Base-by-base conservation (phyloP, 2,888 invertebrate species). In the Philopedon plagiatum region DNA sequence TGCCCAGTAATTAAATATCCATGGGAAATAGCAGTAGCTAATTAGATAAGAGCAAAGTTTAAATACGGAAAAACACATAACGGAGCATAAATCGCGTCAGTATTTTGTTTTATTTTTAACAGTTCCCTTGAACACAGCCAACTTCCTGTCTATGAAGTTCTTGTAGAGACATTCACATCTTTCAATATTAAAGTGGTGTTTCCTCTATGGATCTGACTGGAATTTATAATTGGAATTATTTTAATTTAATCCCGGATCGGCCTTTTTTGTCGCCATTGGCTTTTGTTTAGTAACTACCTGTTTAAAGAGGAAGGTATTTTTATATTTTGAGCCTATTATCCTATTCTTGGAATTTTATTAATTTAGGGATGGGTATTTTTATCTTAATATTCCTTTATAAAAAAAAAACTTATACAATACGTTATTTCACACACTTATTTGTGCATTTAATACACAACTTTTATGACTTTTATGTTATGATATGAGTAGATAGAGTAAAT, bases 151-250 rank as follows among this genome's bases (percentile, higher is more conserved):
- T 70, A 58, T 58, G 37, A 46, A 70, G 73, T 74, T 74, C 77
- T 77, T 76, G 75, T 76, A 71, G 71, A 68, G 78, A 74, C 75
- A 76, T 78, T 75, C 75, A 74, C 79, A 77, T 78, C 76, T 76
- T 75, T 76, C 76, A 78, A 77, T 77, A 78, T 83, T 81, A 57
- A 83, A 82, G 77, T 82, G 80, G 74, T 75, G 80, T 80, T 84
- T 85, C 83, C 84, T 84, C 81, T 80, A 75, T 74, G 77, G 78
- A 61, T 81, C 76, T 82, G 81, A 79, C 77, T 77, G 71, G 84
- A 82, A 84, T 84, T 66, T 79, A 79, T 82, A 83, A 83, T 83
- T 82, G 82, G 80, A 78, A 63, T 74, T 75, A 71, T 67, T 71
- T 66, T 56, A 71, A 74, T 71, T 68, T 57, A 56, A 44, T 32